Evolutionary conservation across 2,888 invertebrate genomes (phyloP), one percentile per base, ranked within the genome.

Genomic region (Volucella bombylans): DNA sequence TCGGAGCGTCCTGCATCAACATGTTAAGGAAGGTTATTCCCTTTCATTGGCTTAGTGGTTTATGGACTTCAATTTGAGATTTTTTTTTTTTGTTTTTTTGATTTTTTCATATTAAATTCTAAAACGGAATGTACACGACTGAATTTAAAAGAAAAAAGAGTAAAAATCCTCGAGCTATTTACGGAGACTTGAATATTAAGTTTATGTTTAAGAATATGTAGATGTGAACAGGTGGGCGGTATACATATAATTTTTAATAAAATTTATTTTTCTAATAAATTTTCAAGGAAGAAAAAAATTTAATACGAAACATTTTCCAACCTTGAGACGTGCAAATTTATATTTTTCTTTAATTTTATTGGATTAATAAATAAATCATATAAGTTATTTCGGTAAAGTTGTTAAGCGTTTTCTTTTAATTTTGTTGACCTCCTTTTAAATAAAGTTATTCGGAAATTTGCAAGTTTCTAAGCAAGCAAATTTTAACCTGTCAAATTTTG

Each of bases 171-270:
- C 10, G 8, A 15, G 15, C 38, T 52, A 55, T 59, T 57, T 49
- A 55, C 8, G 55, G 31, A 2, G 23, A 14, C 15, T 15, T 38
- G 14, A 50, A 47, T 54, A 14, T 47, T 9, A 57, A 49, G 8
- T 45, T 62, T 45, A 54, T 23, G 8, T 15, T 52, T 14, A 54
- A 62, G 43, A 61, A 57, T 55, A 31, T 6, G 31, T 31, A 55
- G 50, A 55, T 59, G 11, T 38, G 2, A 72, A 72, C 77, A 82
- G 82, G 82, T 82, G 77, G 82, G 82, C 61, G 82, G 31, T 39
- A 62, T 12, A 45, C 9, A 71, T 11, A 50, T 69, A 41, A 49
- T 31, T n/a, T 23, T 4, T 8, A 52, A 14, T 18, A 31, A 45
- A 45, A 52, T 52, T 52, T 52, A 38, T 61, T 18, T 68, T 49